Evolutionary conservation across 2,113 vertebrate genomes (phyloP).

Genomic region (Elephas maximus): DNA sequence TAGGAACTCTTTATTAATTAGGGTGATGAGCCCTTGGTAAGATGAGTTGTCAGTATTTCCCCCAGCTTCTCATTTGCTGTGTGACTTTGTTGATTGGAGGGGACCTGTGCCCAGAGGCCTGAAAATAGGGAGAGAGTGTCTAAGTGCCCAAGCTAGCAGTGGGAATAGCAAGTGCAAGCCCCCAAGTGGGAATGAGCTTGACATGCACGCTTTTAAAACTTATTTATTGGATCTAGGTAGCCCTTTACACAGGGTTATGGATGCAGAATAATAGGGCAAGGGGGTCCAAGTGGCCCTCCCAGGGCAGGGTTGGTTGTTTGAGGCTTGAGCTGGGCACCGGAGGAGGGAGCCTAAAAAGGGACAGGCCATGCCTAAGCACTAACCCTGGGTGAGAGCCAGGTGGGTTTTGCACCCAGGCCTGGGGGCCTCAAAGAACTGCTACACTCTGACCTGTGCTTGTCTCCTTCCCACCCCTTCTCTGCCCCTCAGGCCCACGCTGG

Average conservation of each 20-base stretch:
- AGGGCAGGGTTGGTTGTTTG: background rate
- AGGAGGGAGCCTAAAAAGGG: background rate
- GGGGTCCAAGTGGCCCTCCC: background rate
- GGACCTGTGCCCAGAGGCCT: background rate
- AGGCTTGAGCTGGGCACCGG: rapidly evolving
- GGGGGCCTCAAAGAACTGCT: background rate
- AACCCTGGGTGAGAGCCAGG: background rate
- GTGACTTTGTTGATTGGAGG: background rate
- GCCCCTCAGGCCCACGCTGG: background rate
- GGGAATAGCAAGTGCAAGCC: background rate
- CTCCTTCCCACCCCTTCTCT: background rate
- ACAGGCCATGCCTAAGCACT: background rate
- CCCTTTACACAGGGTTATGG: background rate
- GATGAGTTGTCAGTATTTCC: background rate
- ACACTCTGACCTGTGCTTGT: background rate
- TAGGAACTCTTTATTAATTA: background rate
- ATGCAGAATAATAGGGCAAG: background rate
- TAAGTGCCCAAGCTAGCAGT: too few relatives aligned
- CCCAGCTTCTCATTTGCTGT: background rate
- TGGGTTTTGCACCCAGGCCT: too few relatives aligned
- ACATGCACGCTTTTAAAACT: background rate
- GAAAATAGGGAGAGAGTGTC: background rate
- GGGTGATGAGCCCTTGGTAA: background rate
- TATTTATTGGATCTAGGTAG: background rate
- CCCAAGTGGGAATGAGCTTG: background rate